Evolutionary conservation across 2,888 invertebrate species (phyloP), one percentile per base, ranked within the genome.

Genomic region (Drosophila mercatorum): DNA sequence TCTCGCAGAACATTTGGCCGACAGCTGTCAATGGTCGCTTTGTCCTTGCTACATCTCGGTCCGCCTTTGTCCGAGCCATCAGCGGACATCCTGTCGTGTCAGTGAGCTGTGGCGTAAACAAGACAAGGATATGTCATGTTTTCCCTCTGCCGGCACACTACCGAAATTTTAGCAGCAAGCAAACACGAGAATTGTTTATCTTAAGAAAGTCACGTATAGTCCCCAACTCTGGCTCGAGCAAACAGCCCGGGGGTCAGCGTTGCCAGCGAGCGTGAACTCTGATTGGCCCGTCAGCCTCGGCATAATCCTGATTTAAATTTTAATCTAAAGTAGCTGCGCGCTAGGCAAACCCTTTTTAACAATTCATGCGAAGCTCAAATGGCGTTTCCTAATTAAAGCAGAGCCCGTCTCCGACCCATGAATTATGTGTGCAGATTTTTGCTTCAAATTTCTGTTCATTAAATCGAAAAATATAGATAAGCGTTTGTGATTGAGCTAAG

Each of bases 71-170:
- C 47, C 71, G 47, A 68, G 26, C 53, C 58, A 62, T 59, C 72
- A 61, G 38, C 72, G 72, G 78, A 77, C 44, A 28, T 76, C 78
- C 74, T 73, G 75, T 78, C 64, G 68, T 76, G 68, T 51, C 64
- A 43, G 67, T 38, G 49, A 62, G 51, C 58, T 59, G 69, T 65
- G 75, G 44, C 79, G 59, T 57, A 78, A 74, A 68, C 74, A 76
- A 74, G 68, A 52, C 61, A 66, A 53, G 69, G 62, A 69, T 59
- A 44, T 69, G 61, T 61, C 52, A 44, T 44, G 40, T n/a, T 22
- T 28, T n/a, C 58, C 12, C 12, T 12, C 58, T 5, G 11, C 43
- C 28, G 26, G 38, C 46, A 26, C 22, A 14, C 14, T 60, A 28
- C 2, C 36, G 10, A 53, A 53, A 57, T 53, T 52, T 38, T 43